phyloP scores from a whole-genome alignment of 2,797 vertebrate genomes.

The Cephalopachus bancanus region DNA sequence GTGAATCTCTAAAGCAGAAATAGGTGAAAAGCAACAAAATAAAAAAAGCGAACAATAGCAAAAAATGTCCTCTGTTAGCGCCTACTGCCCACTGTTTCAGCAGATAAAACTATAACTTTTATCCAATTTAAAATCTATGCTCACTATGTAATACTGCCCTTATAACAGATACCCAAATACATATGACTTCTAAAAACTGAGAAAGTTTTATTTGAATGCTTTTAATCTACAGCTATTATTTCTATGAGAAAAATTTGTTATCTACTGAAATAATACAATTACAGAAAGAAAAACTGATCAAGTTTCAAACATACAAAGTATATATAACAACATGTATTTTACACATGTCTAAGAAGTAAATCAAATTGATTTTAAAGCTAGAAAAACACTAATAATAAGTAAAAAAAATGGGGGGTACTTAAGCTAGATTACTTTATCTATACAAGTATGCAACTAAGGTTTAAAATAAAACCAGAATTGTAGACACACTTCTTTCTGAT shows the following conservation, averaged over 20 bases:
- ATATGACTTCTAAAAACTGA: slow-evolving; percentile 52
- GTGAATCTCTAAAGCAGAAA: slow-evolving; percentile 65
- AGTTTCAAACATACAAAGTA: slow-evolving; percentile 36
- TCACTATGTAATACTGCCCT: slow-evolving; percentile 50
- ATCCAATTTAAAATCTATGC: slow-evolving; percentile 70
- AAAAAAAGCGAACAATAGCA: slow-evolving; percentile 32
- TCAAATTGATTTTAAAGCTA: slow-evolving; percentile 60
- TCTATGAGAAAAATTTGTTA: not conserved
- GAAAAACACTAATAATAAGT: slow-evolving; percentile 62
- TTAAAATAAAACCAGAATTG: slow-evolving; percentile 21
- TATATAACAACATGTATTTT: not conserved
- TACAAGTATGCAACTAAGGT: slow-evolving; percentile 23
- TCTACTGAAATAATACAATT: slow-evolving; percentile 63
- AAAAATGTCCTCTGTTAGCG: not conserved
- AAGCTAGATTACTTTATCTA: slow-evolving; percentile 62
- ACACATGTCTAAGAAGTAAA: slow-evolving; percentile 42
- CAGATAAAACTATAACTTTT: slow-evolving; percentile 75
- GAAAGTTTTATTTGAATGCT: slow-evolving; percentile 42
- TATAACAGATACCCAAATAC: slow-evolving; percentile 61
- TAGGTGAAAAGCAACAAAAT: slow-evolving; percentile 67
- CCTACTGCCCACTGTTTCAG: slow-evolving; percentile 46
- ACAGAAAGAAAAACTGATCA: slow-evolving; percentile 22
- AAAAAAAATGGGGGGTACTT: slow-evolving; percentile 37
- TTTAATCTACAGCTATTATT: slow-evolving; percentile 30
- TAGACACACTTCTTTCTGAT: not conserved